Base-by-base conservation (phyloP, 1,140 invertebrate species). In the Drosophila carrolli region DNA sequence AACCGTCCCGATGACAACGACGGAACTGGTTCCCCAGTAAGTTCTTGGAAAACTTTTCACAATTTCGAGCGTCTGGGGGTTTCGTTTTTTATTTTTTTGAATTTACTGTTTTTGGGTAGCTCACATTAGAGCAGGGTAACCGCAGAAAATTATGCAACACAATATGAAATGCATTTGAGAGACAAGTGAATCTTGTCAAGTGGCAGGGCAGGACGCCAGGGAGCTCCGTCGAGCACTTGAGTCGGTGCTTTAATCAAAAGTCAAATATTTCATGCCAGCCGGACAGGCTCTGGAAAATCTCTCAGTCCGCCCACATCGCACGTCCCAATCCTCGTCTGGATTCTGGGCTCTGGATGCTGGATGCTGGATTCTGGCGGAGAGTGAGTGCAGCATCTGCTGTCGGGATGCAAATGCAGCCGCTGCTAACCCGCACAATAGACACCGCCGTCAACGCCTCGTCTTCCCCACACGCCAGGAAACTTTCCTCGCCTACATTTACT, bases 171-270 rank as follows among this genome's bases (percentile, higher is more conserved):
- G 83, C 83, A 88, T 88, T 88, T 83, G 83, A 83, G 40, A 88
- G 83, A 88, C 83, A 88, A 88, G 83, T 88, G 83, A 88, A 88
- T 88, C 82, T 88, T 83, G 82, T 88, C 83, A 82, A 86, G 82
- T 88, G 83, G 75, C 78, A 75, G 75, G 65, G 41, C 40, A 55
- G 62, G 51, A 29, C 32, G 62, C 38, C 70, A 41, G 27, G 47
- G 29, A 61, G 60, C 60, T 44, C 59, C 72, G 77, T 55, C 72
- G 67, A 79, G 75, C 80, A 83, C 79, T 88, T 88, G 84, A 89
- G 80, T 83, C 88, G 83, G 85, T 82, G 84, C 85, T 88, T 88
- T 88, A 88, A 89, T 88, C 84, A 88, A 88, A 88, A 88, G 84
- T 88, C 84, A 88, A 88, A 84, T 88, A 88, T 88, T 88, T 88